These are phyloP conservation scores for Chaetogeoica ovagalla DNA, from an alignment of 2,888 invertebrate genomes.

Conservation along the genomic window DNA sequence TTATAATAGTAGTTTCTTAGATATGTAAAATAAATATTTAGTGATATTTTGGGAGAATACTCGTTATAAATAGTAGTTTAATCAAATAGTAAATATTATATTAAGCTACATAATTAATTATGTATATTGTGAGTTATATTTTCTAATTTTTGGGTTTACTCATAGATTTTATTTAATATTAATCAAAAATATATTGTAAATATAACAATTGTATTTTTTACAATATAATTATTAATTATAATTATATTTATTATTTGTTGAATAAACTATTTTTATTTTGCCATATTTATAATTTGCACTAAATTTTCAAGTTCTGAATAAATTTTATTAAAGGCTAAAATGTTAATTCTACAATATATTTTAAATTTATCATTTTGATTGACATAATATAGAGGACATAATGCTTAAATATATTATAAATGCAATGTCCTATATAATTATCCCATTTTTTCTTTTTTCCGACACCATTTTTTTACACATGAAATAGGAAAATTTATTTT, in stretches of 20 bases:
- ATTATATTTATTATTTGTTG: not conserved
- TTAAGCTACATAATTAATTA: constrained; percentile 6
- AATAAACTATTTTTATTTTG: not conserved
- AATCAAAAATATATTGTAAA: not conserved
- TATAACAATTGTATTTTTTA: too few relatives aligned
- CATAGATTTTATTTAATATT: not conserved
- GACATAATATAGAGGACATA: not conserved
- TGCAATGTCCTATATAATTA: not conserved
- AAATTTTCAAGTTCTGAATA: not conserved
- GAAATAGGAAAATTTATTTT: not conserved
- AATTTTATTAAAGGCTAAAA: constrained; percentile 2
- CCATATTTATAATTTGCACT: not conserved
- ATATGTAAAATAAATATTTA: not conserved
- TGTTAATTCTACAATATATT: not conserved
- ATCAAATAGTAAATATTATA: constrained; percentile 13
- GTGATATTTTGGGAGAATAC: not conserved
- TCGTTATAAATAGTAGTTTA: constrained; percentile 10
- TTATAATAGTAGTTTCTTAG: constrained; percentile 10
- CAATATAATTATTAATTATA: not conserved
- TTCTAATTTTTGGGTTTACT: constrained; percentile 14
- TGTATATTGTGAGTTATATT: not conserved
- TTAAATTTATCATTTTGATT: not conserved
- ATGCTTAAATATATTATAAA: not conserved
- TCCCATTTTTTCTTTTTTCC: not conserved
- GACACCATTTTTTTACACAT: not conserved